Base-by-base conservation (phyloP, 2,113 vertebrate species). In the Chelonoidis abingdonii region DNA sequence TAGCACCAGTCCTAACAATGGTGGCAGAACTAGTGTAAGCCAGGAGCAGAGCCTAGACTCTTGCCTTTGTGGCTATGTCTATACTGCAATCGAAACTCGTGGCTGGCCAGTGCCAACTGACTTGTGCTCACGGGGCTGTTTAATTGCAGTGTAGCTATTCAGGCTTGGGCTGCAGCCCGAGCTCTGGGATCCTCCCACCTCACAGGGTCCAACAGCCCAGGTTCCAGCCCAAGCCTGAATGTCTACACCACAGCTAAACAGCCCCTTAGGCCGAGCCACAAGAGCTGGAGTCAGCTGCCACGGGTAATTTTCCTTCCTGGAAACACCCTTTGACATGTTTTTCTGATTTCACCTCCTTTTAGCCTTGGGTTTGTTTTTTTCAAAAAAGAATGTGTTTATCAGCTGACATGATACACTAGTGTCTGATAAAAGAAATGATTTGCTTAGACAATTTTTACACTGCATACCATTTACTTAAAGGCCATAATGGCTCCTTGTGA, bases 401-500 rank as follows among this genome's bases (percentile, higher is more conserved):
- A 65, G 44, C 76, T 87, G 91, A 91, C 56, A 89, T 56, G 41
- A 87, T 94, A 79, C 44, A 57, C 92, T 97, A 76, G 0, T 94
- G 95, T 57, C 80, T 97, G 75, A 89, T 97, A 90, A 95, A 97
- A 97, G 92, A 95, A 89, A 89, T 69, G 53, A 22, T 54, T 54
- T 54, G 57, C 88, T 94, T 78, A 21, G 59, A 93, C 86, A 82
- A 91, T 96, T 97, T 97, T 92, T 92, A 95, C 88, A 93, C 95
- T 93, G 53, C 80, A 53, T 92, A 24, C 83, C 96, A 97, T 97
- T 97, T 98, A 92, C 91, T 97, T 97, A 94, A 97, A 96, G 94
- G 86, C 92, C 49, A 10, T 96, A 97, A 97, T 96, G 85, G 88
- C 89, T 93, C 56, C 89, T 96, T 84, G 85, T 96, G 94, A 97